These are phyloP conservation scores for Scortum barcoo DNA, from an alignment of 2,113 vertebrate genomes.

Conservation along the genomic window DNA sequence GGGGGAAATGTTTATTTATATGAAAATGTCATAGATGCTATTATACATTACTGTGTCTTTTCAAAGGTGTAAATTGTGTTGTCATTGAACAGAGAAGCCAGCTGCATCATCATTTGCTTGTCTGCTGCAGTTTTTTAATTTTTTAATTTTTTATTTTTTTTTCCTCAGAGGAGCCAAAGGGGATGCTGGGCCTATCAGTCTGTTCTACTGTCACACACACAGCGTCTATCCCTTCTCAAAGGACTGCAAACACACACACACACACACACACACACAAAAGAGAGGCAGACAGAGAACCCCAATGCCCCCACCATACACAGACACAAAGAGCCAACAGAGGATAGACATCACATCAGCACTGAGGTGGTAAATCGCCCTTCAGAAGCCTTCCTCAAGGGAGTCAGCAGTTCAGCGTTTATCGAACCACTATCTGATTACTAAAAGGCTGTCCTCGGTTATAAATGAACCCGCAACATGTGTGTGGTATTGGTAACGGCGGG, in stretches of 20 bases:
- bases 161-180: conserved; percentile 1
- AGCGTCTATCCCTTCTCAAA: conserved; percentile 36
- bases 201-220: conserved; percentile 57
- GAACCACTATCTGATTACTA: conserved; percentile 82
- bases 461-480: conserved; percentile 76
- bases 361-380: conserved; percentile 83
- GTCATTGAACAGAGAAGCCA: conserved; percentile 34
- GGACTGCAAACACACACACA: conserved; percentile 23
- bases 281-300: not conserved
- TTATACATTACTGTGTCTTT: conserved; percentile 21
- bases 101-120: conserved; percentile 39
- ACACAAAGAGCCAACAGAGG: conserved; percentile 64
- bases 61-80: conserved; percentile 56
- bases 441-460: conserved; percentile 78
- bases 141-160: too few relatives aligned
- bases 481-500: conserved; percentile 47
- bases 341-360: conserved; percentile 77
- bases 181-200: conserved; percentile 55
- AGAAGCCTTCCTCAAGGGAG: conserved; percentile 77
- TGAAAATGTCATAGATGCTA: conserved; percentile 42
- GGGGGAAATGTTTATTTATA: conserved; percentile 28
- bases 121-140: conserved; percentile 39
- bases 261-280: conserved; percentile 17
- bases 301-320: conserved; percentile 34
- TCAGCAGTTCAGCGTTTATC: conserved; percentile 79